These are phyloP conservation scores for Drosophila tanythrix DNA, from an alignment of 2,888 invertebrate species.

Conservation along the genomic window DNA sequence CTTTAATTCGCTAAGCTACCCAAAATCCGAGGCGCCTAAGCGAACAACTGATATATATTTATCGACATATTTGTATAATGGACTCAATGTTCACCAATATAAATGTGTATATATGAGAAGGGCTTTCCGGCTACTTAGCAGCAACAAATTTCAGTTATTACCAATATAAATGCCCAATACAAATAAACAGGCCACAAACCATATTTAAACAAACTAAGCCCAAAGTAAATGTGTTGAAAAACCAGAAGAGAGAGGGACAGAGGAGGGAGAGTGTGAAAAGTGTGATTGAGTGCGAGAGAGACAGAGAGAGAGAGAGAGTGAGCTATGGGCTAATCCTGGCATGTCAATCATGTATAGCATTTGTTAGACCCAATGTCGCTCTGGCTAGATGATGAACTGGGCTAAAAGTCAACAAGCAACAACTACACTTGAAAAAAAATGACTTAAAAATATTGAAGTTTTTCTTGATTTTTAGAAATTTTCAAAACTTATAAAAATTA, in stretches of 20 bases:
- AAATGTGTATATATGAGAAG: constrained; percentile 38
- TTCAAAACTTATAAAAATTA: background rate
- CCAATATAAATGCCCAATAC: constrained; percentile 76
- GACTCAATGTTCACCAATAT: constrained; percentile 19
- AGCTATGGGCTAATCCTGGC: constrained; percentile 66
- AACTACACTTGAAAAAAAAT: background rate
- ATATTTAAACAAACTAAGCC: constrained; percentile 71
- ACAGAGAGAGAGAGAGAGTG: constrained; percentile 3
- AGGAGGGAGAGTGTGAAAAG: constrained; percentile 6
- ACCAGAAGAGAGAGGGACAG: constrained; percentile 17
- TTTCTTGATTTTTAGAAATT: background rate
- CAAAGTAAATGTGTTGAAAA: constrained; percentile 60
- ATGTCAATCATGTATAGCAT: constrained; percentile 68
- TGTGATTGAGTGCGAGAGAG: background rate
- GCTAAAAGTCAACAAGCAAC: constrained; percentile 42
- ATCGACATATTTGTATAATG: constrained; percentile 13
- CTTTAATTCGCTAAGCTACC: constrained; percentile 20
- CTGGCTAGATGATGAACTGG: constrained; percentile 52
- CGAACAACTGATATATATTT: constrained; percentile 10
- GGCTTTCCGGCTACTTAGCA: constrained; percentile 49
- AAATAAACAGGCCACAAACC: constrained; percentile 53
- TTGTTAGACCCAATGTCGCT: constrained; percentile 61
- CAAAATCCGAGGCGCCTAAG: constrained; percentile 64
- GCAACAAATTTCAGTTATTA: constrained; percentile 65
- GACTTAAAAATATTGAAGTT: too few species aligned